A percentile compares a stretch with the other conserved stretches of the same genome.
Evolutionary conservation across 92 coral and sea anemone genomes (phyloP).

Genomic region (Ricordea florida): DNA sequence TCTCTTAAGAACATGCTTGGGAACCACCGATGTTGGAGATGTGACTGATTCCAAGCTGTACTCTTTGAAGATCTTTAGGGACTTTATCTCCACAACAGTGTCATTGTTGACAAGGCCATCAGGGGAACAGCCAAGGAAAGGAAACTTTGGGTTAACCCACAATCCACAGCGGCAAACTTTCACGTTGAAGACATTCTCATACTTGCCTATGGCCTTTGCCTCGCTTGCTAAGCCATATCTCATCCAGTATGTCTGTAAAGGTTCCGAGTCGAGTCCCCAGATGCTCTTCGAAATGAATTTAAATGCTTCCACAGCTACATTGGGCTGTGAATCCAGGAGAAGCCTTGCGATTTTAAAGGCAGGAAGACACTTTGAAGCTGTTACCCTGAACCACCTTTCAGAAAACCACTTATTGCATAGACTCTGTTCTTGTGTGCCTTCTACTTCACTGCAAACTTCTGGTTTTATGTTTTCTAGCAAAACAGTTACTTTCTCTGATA

Average conservation of each 20-base stretch:
- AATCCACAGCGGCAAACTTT: slow-evolving; percentile 39
- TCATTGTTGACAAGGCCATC: slow-evolving; percentile 63
- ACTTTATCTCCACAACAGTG: slow-evolving; percentile 54
- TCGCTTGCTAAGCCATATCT: slow-evolving; percentile 55
- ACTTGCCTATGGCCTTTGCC: slow-evolving; percentile 46
- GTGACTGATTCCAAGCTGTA: slow-evolving; percentile 35
- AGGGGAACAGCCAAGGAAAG: slow-evolving; percentile 69
- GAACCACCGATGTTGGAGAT: neutral
- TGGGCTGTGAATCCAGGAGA: slow-evolving; percentile 4
- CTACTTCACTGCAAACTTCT: slow-evolving; percentile 16
- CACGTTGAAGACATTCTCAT: slow-evolving; percentile 24
- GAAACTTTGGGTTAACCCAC: slow-evolving; percentile 69
- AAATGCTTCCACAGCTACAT: slow-evolving; percentile 26
- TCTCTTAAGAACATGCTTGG: slow-evolving; percentile 39
- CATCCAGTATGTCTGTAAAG: slow-evolving; percentile 50
- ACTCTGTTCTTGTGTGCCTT: slow-evolving; percentile 45
- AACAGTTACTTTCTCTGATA: slow-evolving; percentile 7
- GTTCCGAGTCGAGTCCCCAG: slow-evolving; percentile 14
- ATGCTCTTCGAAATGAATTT: neutral
- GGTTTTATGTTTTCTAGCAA: slow-evolving; percentile 31
- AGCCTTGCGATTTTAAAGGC: slow-evolving; percentile 40
- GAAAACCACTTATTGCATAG: slow-evolving; percentile 33
- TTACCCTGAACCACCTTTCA: slow-evolving; percentile 30
- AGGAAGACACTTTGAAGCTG: slow-evolving; percentile 36
- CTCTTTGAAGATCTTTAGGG: slow-evolving; percentile 50